phyloP scores from a whole-genome alignment of 2,888 invertebrate genomes.

The Ephialtes manifestator region DNA sequence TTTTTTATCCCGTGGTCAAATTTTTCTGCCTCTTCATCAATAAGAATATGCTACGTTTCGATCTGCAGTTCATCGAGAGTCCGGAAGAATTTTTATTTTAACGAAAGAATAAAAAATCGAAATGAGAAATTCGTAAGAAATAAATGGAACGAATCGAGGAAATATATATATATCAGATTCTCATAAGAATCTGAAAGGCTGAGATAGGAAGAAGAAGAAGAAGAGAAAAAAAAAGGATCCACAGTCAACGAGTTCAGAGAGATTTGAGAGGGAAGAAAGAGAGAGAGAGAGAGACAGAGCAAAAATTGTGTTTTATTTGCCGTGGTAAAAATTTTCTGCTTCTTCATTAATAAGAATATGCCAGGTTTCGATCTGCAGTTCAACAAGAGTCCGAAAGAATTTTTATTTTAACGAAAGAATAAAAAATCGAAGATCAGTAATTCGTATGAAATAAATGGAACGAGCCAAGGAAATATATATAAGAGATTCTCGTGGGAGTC shows the following conservation, averaged over 20 bases:
- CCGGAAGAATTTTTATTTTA: too few species aligned
- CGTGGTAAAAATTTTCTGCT: background rate
- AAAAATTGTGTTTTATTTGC: constrained; percentile 17
- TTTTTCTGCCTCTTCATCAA: too few species aligned
- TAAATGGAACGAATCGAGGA: background rate
- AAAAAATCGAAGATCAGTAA: background rate
- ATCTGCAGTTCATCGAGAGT: too few species aligned
- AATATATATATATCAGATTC: background rate
- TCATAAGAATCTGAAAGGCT: background rate
- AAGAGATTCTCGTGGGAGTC: background rate
- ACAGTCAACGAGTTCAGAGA: background rate
- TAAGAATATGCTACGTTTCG: too few species aligned
- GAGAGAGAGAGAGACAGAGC: too few species aligned
- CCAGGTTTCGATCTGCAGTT: background rate
- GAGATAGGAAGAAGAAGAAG: background rate
- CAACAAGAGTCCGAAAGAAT: background rate
- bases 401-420: background rate
- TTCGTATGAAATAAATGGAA: background rate
- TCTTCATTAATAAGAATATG: background rate
- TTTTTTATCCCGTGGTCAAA: too few species aligned
- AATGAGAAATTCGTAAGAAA: constrained; percentile 9
- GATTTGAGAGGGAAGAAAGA: background rate
- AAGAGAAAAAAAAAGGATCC: background rate
- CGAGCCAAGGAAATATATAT: constrained; percentile 6
- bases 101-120: too few species aligned